These are phyloP conservation scores for Acomys russatus DNA, from an alignment of 2,797 vertebrate genomes.

Conservation along the genomic window DNA sequence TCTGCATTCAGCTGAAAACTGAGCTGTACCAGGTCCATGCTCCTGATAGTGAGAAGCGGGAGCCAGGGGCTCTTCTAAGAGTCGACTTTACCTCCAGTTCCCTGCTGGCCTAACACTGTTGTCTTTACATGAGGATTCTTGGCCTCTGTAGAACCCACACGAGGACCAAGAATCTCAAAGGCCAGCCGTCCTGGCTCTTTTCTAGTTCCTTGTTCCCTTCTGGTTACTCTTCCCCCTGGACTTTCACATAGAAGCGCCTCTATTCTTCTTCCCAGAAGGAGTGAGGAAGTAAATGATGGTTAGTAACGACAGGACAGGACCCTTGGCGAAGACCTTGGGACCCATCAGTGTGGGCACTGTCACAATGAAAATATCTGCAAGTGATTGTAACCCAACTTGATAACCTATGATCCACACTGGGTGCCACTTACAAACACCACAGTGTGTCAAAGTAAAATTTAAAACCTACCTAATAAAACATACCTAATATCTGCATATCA, in stretches of 20 bases:
- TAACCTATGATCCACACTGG: not conserved
- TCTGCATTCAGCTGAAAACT: not conserved
- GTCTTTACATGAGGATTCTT: not conserved
- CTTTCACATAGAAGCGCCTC: not conserved
- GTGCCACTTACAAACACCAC: not conserved
- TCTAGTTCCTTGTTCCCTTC: not conserved
- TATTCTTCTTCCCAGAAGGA: not conserved
- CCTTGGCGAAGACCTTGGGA: not conserved
- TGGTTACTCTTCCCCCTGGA: not conserved
- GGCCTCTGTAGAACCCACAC: accelerated
- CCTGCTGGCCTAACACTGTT: accelerated
- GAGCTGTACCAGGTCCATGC: too few relatives aligned
- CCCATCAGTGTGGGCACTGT: too few relatives aligned
- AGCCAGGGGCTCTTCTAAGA: accelerated
- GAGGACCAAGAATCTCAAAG: not conserved
- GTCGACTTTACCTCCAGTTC: too few relatives aligned
- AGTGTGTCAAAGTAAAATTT: not conserved
- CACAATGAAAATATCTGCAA: not conserved
- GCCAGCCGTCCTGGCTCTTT: not conserved
- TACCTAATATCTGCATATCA: too few relatives aligned
- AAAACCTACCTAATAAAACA: too few relatives aligned
- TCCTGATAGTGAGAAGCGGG: not conserved
- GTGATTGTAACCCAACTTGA: not conserved
- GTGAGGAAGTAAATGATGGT: not conserved
- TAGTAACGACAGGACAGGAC: not conserved